Evolutionary conservation across 2,888 invertebrate genomes (phyloP).

Genomic region (Capitulum mitella): DNA sequence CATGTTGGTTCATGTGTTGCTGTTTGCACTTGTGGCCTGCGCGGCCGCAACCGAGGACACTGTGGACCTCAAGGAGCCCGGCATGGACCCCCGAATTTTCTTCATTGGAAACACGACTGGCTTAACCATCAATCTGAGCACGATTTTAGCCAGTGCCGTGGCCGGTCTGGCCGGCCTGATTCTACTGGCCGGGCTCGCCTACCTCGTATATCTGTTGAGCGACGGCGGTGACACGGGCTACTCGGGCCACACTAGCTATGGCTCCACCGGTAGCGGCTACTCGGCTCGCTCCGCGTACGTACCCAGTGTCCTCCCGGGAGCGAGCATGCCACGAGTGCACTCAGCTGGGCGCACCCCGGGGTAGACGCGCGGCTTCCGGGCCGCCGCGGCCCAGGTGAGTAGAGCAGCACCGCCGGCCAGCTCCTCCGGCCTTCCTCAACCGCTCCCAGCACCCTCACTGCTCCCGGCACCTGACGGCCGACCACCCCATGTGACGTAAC

Average conservation of each 20-base stretch:
- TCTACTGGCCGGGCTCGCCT: slow-evolving; percentile 34
- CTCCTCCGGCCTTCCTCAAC: background rate
- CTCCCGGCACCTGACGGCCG: background rate
- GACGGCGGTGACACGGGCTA: slow-evolving; percentile 31
- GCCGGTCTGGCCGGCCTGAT: slow-evolving; percentile 26
- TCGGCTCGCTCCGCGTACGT: slow-evolving; percentile 26
- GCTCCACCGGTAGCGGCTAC: slow-evolving; percentile 32
- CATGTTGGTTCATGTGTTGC: slow-evolving; percentile 24
- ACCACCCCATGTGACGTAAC: background rate
- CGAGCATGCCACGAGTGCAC: slow-evolving; percentile 13
- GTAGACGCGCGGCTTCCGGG: background rate
- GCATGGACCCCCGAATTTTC: background rate
- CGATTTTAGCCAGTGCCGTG: background rate
- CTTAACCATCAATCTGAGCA: background rate
- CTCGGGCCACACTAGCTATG: slow-evolving; percentile 30
- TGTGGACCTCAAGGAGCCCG: background rate
- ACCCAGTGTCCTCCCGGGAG: background rate
- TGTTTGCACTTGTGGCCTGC: slow-evolving; percentile 20
- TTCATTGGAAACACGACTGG: slow-evolving; percentile 26
- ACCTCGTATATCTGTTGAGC: slow-evolving; percentile 36
- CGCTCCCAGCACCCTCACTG: background rate
- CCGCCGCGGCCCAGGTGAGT: background rate
- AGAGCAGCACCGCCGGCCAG: background rate
- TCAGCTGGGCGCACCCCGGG: background rate
- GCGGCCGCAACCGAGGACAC: slow-evolving; percentile 1